Evolutionary conservation across 2,113 vertebrate species (phyloP).

Genomic region (Tetrax tetrax): DNA sequence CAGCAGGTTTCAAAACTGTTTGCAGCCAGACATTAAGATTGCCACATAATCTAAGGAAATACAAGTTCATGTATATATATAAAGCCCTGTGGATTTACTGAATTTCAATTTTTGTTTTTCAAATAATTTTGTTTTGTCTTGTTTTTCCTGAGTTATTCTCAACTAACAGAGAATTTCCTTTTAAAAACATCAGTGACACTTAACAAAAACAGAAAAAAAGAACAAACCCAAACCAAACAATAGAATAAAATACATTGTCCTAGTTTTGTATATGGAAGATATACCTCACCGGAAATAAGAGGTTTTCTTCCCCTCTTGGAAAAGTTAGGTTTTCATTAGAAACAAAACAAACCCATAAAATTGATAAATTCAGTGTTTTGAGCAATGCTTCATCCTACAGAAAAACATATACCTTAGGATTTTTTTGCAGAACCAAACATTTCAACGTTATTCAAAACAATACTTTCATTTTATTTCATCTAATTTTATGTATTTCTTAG

Average conservation of each 20-base stretch:
- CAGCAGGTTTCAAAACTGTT: background rate
- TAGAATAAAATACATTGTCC: background rate
- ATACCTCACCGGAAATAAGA: background rate
- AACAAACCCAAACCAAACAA: background rate
- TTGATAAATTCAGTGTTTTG: background rate
- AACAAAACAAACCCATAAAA: background rate
- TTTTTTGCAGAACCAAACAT: background rate
- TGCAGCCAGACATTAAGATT: background rate
- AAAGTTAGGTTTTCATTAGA: background rate
- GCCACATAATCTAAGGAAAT: background rate
- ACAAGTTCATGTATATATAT: accelerated
- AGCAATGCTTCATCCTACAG: background rate
- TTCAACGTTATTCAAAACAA: background rate
- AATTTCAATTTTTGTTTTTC: background rate
- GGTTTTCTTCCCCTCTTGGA: accelerated
- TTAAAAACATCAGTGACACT: background rate
- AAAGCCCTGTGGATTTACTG: background rate
- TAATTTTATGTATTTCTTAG: background rate
- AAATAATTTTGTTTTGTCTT: background rate
- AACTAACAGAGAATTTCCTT: background rate
- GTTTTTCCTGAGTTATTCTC: background rate
- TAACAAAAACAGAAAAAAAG: background rate
- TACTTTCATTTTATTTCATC: background rate
- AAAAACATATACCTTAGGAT: background rate
- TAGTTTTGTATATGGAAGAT: background rate